Evolutionary conservation across 2,888 invertebrate genomes (phyloP).

Genomic region (Latrodectus hesperus): DNA sequence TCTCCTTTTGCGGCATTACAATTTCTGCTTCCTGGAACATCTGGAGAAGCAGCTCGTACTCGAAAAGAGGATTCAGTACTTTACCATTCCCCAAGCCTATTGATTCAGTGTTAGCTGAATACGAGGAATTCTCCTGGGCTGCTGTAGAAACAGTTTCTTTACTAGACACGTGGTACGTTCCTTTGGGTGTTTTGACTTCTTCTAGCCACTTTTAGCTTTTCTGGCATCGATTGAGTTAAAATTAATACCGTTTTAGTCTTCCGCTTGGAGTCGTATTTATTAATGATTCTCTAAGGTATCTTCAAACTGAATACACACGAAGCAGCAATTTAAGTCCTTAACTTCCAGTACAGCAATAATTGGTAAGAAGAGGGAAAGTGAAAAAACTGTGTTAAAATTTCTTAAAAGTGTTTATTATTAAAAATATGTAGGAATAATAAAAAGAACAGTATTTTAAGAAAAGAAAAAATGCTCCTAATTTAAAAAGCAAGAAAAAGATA

Average conservation of each 20-base stretch:
- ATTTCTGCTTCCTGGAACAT: constrained; percentile 49
- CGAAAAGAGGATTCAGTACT: constrained; percentile 61
- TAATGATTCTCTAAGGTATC: constrained; percentile 15
- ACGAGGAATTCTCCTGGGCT: constrained; percentile 48
- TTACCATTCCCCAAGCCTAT: constrained; percentile 57
- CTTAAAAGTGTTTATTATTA: too few relatives aligned
- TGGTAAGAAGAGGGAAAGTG: too few relatives aligned
- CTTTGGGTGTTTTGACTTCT: constrained; percentile 60
- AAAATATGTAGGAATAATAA: too few relatives aligned
- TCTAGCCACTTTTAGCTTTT: constrained; percentile 48
- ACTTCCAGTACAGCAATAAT: too few relatives aligned
- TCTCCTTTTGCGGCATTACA: constrained; percentile 21
- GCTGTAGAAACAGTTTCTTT: constrained; percentile 56
- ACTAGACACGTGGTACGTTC: constrained; percentile 57
- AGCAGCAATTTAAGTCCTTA: neutral
- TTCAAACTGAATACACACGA: constrained; percentile 33
- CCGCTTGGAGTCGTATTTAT: constrained; percentile 42
- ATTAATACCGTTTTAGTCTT: constrained; percentile 61
- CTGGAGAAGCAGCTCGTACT: constrained; percentile 39
- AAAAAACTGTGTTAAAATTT: too few relatives aligned
- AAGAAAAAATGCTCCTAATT: too few relatives aligned
- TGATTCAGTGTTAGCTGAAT: constrained; percentile 66
- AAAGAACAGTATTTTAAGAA: too few relatives aligned
- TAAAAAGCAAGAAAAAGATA: too few relatives aligned
- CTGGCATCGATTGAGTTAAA: constrained; percentile 57